Percentiles rank a stretch among this genome's conserved stretches.
Conservation (phyloP, 2,888 invertebrate genomes). For the Tubulanus polymorphus region DNA sequence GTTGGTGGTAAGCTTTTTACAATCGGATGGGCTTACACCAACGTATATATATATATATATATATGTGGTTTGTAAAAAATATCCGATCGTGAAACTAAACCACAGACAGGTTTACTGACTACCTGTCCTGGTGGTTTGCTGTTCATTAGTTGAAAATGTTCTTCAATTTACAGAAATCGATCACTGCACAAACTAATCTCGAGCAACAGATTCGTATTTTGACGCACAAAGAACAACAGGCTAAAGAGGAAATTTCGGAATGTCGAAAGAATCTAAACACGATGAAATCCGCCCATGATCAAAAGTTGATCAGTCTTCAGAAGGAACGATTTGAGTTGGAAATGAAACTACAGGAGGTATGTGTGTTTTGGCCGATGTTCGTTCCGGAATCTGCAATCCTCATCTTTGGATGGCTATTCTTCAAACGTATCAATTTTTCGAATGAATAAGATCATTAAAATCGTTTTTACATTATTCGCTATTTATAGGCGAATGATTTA, state of each 20-base stretch:
- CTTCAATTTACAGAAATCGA: no score
- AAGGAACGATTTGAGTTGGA: constrained; percentile 19
- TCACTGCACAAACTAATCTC: constrained; percentile 23
- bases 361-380: not conserved
- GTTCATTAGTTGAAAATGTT: no score
- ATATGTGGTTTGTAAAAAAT: no score
- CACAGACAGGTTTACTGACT: no score
- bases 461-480: no score
- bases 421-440: not conserved
- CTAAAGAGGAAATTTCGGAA: constrained; percentile 23
- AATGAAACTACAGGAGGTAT: not conserved
- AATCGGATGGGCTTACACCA: no score
- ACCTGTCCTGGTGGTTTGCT: no score
- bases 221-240: constrained; percentile 23
- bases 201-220: constrained; percentile 24
- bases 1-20: no score
- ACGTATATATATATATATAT: no score
- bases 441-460: no score
- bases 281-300: constrained; percentile 24
- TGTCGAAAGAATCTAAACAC: constrained; percentile 20
- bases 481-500: constrained; percentile 28
- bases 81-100: no score
- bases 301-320: constrained; percentile 23
- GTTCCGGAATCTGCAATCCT: not conserved
- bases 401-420: no score